These are phyloP conservation scores for Vulpes ferrilata DNA, from an alignment of 2,113 vertebrate species.

Conservation along the genomic window DNA sequence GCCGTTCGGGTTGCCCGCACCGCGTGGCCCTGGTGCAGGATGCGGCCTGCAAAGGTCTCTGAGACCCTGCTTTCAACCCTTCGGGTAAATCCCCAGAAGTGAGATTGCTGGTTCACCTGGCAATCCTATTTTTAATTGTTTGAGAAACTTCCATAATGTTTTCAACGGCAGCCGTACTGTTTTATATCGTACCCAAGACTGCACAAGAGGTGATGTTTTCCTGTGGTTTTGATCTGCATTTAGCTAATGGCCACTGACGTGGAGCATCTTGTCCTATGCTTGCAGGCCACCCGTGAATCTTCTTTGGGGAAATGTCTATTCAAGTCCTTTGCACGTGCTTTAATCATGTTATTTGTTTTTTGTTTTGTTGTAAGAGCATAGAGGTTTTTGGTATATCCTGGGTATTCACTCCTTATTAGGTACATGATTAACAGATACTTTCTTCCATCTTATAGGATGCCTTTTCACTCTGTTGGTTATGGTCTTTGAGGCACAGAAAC, in stretches of 20 bases:
- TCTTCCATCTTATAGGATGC: neutral
- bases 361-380: neutral
- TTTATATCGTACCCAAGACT: neutral
- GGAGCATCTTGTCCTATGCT: neutral
- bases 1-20: neutral
- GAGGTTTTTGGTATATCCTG: neutral
- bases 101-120: neutral
- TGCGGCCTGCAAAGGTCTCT: neutral
- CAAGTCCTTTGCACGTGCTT: neutral
- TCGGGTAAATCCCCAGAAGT: neutral
- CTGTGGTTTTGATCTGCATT: neutral
- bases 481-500: neutral
- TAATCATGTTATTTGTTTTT: neutral
- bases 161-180: neutral
- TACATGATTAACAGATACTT: neutral
- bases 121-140: neutral
- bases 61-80: neutral
- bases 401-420: neutral
- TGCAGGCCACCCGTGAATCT: neutral
- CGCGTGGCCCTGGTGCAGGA: neutral
- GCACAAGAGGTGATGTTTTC: neutral
- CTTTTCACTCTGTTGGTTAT: neutral
- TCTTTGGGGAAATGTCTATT: neutral
- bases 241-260: neutral
- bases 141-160: neutral